A percentile compares a stretch with the other conserved stretches of the same genome.
These are phyloP conservation scores for Penaeus monodon DNA, from an alignment of 2,888 invertebrate species.

Conservation along the genomic window DNA sequence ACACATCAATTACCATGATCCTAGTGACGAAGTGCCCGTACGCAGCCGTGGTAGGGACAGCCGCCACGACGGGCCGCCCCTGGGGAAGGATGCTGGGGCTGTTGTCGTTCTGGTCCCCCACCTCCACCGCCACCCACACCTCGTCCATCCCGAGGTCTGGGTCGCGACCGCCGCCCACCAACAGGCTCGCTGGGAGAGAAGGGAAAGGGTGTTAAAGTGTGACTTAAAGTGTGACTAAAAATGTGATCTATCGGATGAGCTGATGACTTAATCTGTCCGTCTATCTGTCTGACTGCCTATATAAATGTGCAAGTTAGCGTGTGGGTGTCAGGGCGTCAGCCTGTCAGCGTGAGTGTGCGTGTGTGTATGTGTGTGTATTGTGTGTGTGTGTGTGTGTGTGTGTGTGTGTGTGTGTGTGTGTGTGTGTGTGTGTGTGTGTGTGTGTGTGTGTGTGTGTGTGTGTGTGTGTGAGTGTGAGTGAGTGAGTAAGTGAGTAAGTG, in stretches of 20 bases:
- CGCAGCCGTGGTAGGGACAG: slow-evolving; percentile 83
- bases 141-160: slow-evolving; percentile 75
- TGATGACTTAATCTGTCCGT: no score
- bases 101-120: slow-evolving; percentile 87
- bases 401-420: slow-evolving; percentile 20
- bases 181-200: background rate
- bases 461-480: background rate
- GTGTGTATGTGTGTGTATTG: background rate
- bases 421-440: slow-evolving; percentile 28
- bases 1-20: slow-evolving; percentile 75
- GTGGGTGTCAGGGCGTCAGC: no score
- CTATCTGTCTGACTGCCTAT: no score
- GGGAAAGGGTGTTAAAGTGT: background rate
- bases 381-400: background rate
- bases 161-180: slow-evolving; percentile 54
- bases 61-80: slow-evolving; percentile 84
- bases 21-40: slow-evolving; percentile 86
- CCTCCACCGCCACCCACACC: slow-evolving; percentile 82
- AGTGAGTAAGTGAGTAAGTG: no score
- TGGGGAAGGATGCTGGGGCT: slow-evolving; percentile 81
- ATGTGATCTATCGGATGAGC: background rate
- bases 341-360: background rate
- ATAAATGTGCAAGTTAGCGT: background rate
- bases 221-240: no score
- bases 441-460: background rate